A percentile compares a stretch with the other conserved stretches of the same genome.
Conservation (phyloP, 1,140 invertebrate genomes). For the Brevipalpus yothersi region DNA sequence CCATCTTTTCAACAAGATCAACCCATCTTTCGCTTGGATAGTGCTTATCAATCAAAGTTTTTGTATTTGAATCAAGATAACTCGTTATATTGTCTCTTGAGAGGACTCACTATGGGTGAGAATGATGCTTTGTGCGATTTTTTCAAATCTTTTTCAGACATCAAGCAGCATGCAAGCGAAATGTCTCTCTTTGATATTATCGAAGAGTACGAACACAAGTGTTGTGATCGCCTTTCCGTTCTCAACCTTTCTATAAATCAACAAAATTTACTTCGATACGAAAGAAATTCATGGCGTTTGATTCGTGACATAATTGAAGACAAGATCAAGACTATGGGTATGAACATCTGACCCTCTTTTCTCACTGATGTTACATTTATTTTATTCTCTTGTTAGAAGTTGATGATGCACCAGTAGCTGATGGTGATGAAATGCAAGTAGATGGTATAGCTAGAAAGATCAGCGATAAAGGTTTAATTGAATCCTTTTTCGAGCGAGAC, state of each 20-base stretch:
- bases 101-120: neutral
- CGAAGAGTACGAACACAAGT: conserved; percentile 3
- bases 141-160: neutral
- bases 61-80: neutral
- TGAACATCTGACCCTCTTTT: neutral
- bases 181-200: neutral
- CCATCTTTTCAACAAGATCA: too few species aligned
- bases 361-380: too few species aligned
- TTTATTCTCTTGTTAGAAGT: conserved; percentile 15
- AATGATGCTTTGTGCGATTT: neutral
- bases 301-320: conserved; percentile 52
- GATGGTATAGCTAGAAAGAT: conserved; percentile 19
- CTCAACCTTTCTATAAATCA: neutral
- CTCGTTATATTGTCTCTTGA: neutral
- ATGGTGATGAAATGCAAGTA: conserved; percentile 20
- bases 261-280: conserved; percentile 22
- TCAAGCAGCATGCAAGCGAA: neutral
- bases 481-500: conserved; percentile 34
- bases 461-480: conserved; percentile 35
- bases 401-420: conserved; percentile 19
- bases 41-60: too few species aligned
- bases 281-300: conserved; percentile 64
- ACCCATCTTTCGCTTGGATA: too few species aligned
- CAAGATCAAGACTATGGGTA: conserved; percentile 22
- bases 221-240: neutral